A percentile compares a stretch with the other conserved stretches of the same genome.
phyloP scores from a whole-genome alignment of 2,888 invertebrate species.

The Acanthacorydalis orientalis region DNA sequence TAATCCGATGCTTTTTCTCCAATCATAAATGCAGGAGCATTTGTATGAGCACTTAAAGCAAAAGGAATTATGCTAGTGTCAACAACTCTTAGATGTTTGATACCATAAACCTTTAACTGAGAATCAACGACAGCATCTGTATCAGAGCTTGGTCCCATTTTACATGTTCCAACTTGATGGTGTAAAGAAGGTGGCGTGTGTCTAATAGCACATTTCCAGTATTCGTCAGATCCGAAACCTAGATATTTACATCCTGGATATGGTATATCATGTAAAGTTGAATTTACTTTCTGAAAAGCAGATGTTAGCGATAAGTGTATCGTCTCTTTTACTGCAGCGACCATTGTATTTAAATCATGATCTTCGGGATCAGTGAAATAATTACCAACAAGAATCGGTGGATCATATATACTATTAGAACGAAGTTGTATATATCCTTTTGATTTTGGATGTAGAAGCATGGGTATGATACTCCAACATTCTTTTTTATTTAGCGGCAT shows the following conservation, averaged over 20 bases:
- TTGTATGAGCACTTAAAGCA: slow-evolving; percentile 46
- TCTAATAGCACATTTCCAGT: slow-evolving; percentile 54
- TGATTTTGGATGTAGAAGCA: slow-evolving; percentile 39
- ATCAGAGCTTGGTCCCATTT: slow-evolving; percentile 50
- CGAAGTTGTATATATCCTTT: slow-evolving; percentile 30
- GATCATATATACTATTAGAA: slow-evolving; percentile 34
- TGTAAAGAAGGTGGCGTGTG: slow-evolving; percentile 42
- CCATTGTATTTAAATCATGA: slow-evolving; percentile 26
- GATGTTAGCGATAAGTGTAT: slow-evolving; percentile 27
- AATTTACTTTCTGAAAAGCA: slow-evolving; percentile 36
- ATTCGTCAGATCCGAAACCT: slow-evolving; percentile 40
- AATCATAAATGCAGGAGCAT: slow-evolving; percentile 52
- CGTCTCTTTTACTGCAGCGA: slow-evolving; percentile 33
- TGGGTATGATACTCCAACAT: slow-evolving; percentile 31
- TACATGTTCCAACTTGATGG: slow-evolving; percentile 50
- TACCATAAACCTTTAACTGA: slow-evolving; percentile 40
- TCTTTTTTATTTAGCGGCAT: not conserved
- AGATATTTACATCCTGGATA: slow-evolving; percentile 33
- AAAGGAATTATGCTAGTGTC: slow-evolving; percentile 52
- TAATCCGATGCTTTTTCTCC: slow-evolving; percentile 55
- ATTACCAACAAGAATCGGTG: slow-evolving; percentile 42
- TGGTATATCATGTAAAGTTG: slow-evolving; percentile 30
- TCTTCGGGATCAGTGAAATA: slow-evolving; percentile 32
- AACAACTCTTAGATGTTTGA: slow-evolving; percentile 40
- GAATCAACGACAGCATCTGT: slow-evolving; percentile 45